Evolutionary conservation across 2,888 invertebrate species (phyloP), one percentile per base, ranked within the genome.

Genomic region (Anagyrus pseudococci): DNA sequence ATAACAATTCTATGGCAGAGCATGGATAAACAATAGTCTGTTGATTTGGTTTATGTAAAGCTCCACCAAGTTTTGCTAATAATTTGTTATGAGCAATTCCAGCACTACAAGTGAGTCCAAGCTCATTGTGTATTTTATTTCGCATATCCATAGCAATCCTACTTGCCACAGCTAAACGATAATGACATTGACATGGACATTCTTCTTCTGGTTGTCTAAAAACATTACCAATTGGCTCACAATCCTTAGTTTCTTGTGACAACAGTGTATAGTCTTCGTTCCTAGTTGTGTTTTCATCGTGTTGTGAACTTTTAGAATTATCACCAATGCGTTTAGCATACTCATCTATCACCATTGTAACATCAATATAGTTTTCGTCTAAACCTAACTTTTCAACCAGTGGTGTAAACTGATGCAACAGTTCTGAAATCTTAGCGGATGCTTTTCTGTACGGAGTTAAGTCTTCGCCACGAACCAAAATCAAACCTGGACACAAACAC

Each of bases 21-120:
- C 88, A 87, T 4, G 94, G 92, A 68, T 87, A 89, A 67, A 93
- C 83, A 25, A 89, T 85, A 0, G 93, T 93, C 80, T 94, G 94
- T 74, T 92, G 88, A 78, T 93, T 89, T 6, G 94, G 94, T 78
- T 92, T 93, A 75, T 92, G 85, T 67, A 87, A 82, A 41, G 86
- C 84, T 68, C 91, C 89, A 50, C 86, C 88, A 67, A 94, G 81
- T 82, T 94, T 94, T 2, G 94, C 90, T 74, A 94, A 79, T 63
- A 94, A 80, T 82, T 94, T 94, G 78, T 94, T 94, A 73, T 92
- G 90, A 33, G 91, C 89, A 66, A 94, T 86, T 52, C 94, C 94
- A 37, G 93, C 92, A 83, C 92, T 92, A 70, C 88, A 88, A 2
- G 92, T 93, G 64, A 93, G 85, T 55, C 89, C 87, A 69, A 93